These are phyloP conservation scores for Teleopsis dalmanni DNA, from an alignment of 1,140 invertebrate genomes.

Conservation along the genomic window DNA sequence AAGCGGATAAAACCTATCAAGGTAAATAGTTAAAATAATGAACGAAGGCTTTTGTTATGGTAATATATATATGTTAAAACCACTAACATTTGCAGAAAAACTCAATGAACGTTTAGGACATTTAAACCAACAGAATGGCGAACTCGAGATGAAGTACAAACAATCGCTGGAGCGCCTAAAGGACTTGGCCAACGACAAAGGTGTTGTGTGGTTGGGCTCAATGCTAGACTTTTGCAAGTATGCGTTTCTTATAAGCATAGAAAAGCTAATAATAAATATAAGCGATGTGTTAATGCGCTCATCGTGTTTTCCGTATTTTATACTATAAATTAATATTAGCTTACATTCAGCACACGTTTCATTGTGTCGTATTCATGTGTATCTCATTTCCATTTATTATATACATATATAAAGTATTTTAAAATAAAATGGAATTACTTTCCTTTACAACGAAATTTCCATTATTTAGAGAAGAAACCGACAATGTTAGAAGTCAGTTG, in stretches of 20 bases:
- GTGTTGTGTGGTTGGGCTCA: constrained; percentile 38
- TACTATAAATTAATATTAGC: no score
- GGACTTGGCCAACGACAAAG: constrained; percentile 33
- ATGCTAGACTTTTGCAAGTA: constrained; percentile 44
- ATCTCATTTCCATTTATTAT: neutral
- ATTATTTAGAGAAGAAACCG: constrained; percentile 41
- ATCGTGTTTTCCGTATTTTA: no score
- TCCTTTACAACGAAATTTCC: neutral
- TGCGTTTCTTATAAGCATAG: constrained; percentile 26
- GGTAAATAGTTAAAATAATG: constrained; percentile 15
- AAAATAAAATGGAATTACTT: no score
- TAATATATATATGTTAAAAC: constrained; percentile 1
- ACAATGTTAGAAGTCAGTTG: constrained; percentile 34
- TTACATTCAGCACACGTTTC: no score
- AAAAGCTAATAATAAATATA: constrained; percentile 8
- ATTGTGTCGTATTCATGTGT: no score
- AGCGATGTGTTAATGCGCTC: no score
- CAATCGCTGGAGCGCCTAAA: constrained; percentile 27
- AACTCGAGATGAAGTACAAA: constrained; percentile 25
- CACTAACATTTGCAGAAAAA: constrained; percentile 21
- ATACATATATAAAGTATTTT: neutral
- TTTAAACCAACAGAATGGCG: constrained; percentile 26
- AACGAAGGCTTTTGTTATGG: neutral
- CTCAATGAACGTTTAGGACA: constrained; percentile 35
- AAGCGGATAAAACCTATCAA: constrained; percentile 35